Conservation (phyloP, 2,797 vertebrate species). For the Epinephelus awoara region DNA sequence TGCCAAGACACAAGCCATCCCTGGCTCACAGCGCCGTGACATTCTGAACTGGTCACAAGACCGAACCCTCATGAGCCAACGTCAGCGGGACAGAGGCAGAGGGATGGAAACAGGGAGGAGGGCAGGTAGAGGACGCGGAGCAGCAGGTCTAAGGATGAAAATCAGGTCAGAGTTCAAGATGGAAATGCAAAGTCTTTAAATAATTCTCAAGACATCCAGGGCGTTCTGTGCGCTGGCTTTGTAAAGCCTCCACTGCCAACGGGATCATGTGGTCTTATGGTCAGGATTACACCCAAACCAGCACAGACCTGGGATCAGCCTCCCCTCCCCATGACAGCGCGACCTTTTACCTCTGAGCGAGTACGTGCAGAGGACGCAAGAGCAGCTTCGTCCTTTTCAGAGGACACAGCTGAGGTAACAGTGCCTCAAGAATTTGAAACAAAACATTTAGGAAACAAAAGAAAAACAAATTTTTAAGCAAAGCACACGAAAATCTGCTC, state of each 20-base stretch:
- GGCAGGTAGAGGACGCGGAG: not conserved
- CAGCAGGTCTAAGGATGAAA: not conserved
- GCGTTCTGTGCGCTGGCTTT: no score
- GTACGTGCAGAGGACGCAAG: conserved; percentile 1
- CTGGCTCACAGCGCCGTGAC: conserved; percentile 73
- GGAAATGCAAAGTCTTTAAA: not conserved
- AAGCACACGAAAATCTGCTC: not conserved
- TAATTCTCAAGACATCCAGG: not conserved
- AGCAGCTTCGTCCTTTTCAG: conserved; percentile 36
- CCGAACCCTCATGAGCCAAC: conserved; percentile 22
- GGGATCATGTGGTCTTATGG: conserved; percentile 46
- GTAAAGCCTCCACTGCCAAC: conserved; percentile 6
- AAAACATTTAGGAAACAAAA: not conserved
- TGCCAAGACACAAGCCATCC: conserved; percentile 58
- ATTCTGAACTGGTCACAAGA: conserved; percentile 76
- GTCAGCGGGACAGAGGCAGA: conserved; percentile 12
- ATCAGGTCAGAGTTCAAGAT: no score
- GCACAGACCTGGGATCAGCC: conserved; percentile 33
- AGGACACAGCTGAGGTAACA: conserved; percentile 27
- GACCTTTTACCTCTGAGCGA: conserved; percentile 55
- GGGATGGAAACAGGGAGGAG: conserved; percentile 24
- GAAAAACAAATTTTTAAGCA: not conserved
- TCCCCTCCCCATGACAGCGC: conserved; percentile 18
- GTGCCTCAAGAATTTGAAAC: not conserved
- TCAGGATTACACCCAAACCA: conserved; percentile 53